Conservation (phyloP, 2,888 invertebrate genomes). For the Rhynchonema sp. region DNA sequence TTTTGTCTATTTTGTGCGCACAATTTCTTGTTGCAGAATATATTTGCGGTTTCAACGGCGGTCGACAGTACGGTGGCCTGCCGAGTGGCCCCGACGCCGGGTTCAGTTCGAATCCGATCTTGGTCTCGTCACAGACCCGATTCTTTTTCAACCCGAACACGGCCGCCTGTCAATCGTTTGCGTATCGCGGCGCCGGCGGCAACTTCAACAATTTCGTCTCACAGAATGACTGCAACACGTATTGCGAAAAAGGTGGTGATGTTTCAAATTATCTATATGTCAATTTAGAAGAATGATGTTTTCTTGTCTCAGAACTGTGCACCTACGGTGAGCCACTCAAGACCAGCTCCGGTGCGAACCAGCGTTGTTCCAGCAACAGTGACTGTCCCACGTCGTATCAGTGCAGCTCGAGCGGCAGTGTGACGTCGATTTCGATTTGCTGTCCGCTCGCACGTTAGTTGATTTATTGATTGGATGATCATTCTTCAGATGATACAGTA, state of each 20-base stretch:
- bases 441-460: not conserved
- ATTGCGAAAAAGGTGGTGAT: conserved; percentile 10
- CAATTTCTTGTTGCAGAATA: not conserved
- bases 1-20: not conserved
- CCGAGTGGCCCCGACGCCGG: not conserved
- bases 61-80: not conserved
- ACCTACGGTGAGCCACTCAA: conserved; percentile 3
- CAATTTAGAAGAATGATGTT: too few relatives aligned
- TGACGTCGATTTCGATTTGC: not conserved
- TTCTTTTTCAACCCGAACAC: conserved; percentile 21
- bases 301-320: conserved; percentile 4
- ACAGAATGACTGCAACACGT: conserved; percentile 13
- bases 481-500: too few relatives aligned
- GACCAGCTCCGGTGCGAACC: not conserved
- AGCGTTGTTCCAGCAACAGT: not conserved
- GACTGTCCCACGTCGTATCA: conserved; percentile 2
- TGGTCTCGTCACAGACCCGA: not conserved
- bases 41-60: not conserved
- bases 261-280: too few relatives aligned
- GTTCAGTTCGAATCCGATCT: not conserved
- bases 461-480: too few relatives aligned
- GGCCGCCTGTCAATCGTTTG: conserved; percentile 14
- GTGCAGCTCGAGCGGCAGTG: not conserved
- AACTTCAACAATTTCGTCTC: conserved; percentile 21
- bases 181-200: conserved; percentile 19